Evolutionary conservation across 2,113 vertebrate genomes (phyloP).

Genomic region (Catagonus wagneri): DNA sequence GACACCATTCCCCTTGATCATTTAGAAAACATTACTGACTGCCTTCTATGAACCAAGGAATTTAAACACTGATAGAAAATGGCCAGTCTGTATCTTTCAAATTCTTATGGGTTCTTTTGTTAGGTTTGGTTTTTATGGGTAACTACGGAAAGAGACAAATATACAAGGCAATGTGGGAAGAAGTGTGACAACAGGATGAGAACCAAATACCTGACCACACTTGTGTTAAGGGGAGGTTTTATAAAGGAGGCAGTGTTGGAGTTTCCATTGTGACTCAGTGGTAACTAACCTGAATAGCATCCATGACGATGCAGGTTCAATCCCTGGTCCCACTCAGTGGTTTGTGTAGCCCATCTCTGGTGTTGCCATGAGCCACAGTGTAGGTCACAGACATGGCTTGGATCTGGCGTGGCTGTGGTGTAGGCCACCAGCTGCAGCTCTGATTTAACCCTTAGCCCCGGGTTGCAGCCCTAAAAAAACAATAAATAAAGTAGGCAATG

Average conservation of each 20-base stretch:
- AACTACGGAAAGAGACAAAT: neutral
- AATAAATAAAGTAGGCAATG: neutral
- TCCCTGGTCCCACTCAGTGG: no score
- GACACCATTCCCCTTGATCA: neutral
- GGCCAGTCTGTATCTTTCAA: neutral
- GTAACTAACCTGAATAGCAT: no score
- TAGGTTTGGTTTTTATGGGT: neutral
- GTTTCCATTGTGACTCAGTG: no score
- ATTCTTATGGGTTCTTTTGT: neutral
- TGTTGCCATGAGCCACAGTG: no score
- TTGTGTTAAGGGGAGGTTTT: neutral
- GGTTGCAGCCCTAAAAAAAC: no score
- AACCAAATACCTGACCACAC: neutral
- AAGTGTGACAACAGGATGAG: neutral
- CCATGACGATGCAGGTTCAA: no score
- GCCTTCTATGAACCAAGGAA: neutral
- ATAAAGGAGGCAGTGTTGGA: neutral
- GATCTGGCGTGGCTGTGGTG: no score
- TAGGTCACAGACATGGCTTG: no score
- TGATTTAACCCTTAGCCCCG: no score
- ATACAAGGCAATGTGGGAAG: neutral
- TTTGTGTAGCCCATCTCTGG: no score
- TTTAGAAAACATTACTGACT: neutral
- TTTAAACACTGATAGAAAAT: neutral
- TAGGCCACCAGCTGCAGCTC: no score